Evolutionary conservation across 2,888 invertebrate species (phyloP), one percentile per base, ranked within the genome.

Genomic region (Aporophyla lueneburgensis): DNA sequence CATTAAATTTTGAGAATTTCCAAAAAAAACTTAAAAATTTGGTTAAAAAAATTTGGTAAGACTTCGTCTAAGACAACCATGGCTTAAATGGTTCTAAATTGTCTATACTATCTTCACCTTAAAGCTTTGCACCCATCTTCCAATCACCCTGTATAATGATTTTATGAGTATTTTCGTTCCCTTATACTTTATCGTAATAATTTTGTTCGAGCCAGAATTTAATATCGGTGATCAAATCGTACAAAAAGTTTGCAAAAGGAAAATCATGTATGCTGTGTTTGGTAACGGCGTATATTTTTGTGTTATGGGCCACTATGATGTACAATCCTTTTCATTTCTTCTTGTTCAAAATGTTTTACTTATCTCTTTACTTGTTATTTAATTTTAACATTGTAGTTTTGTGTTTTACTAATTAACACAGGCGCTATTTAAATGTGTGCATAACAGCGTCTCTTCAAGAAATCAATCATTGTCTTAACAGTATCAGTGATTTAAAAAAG

Each of bases 91-190:
- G n/a, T n/a, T n/a, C n/a, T n/a, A n/a, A n/a, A n/a, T n/a, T n/a
- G n/a, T n/a, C n/a, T n/a, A n/a, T n/a, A n/a, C n/a, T n/a, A n/a
- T n/a, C n/a, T n/a, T n/a, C n/a, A n/a, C n/a, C n/a, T n/a, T n/a
- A n/a, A n/a, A n/a, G n/a, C n/a, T n/a, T n/a, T n/a, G n/a, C n/a
- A n/a, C n/a, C n/a, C n/a, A n/a, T n/a, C n/a, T n/a, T n/a, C n/a
- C n/a, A n/a, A n/a, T n/a, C n/a, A n/a, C n/a, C n/a, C n/a, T n/a
- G n/a, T n/a, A 70, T 24, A 21, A 51, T 33, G 79, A 63, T 33
- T 43, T 78, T 9, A 54, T 66, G 19, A 61, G 54, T 21, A 24
- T 78, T 61, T 78, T 72, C 4, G 59, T 80, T 66, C 80, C 54
- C 1, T 21, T 66, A 27, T 80, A 43, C 14, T 61, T 43, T 21